These are phyloP conservation scores for Chaitophorus viminalis DNA, from an alignment of 2,888 invertebrate genomes.

Conservation along the genomic window DNA sequence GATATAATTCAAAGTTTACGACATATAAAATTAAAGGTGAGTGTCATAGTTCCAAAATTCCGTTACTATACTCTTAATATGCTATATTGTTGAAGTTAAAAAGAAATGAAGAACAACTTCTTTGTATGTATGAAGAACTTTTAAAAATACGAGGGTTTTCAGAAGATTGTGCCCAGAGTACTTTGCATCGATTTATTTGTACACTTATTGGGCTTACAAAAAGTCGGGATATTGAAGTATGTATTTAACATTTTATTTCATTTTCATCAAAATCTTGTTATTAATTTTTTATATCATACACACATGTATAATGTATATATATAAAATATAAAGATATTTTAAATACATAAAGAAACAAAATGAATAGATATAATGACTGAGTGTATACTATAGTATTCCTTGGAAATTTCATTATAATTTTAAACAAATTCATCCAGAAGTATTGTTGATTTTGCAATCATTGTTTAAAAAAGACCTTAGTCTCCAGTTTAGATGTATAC, in stretches of 20 bases:
- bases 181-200: slow-evolving; percentile 74
- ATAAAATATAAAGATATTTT: too few species aligned
- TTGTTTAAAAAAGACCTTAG: too few species aligned
- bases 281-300: too few species aligned
- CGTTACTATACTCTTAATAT: neutral
- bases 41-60: neutral
- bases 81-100: slow-evolving; percentile 67
- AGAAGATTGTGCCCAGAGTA: slow-evolving; percentile 74
- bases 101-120: slow-evolving; percentile 71
- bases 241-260: neutral
- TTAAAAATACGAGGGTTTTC: slow-evolving; percentile 72
- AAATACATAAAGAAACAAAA: too few species aligned
- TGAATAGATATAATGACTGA: too few species aligned
- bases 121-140: slow-evolving; percentile 70
- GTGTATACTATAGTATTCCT: too few species aligned
- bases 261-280: neutral
- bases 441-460: too few species aligned
- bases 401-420: too few species aligned
- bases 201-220: slow-evolving; percentile 68
- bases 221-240: slow-evolving; percentile 34
- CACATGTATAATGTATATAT: too few species aligned
- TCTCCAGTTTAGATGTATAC: too few species aligned
- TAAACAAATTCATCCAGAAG: too few species aligned
- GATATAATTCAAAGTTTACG: slow-evolving; percentile 65
- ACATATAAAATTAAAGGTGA: slow-evolving; percentile 67